Base-by-base conservation (phyloP, 2,888 invertebrate genomes). In the Cryptocephalus moraei region DNA sequence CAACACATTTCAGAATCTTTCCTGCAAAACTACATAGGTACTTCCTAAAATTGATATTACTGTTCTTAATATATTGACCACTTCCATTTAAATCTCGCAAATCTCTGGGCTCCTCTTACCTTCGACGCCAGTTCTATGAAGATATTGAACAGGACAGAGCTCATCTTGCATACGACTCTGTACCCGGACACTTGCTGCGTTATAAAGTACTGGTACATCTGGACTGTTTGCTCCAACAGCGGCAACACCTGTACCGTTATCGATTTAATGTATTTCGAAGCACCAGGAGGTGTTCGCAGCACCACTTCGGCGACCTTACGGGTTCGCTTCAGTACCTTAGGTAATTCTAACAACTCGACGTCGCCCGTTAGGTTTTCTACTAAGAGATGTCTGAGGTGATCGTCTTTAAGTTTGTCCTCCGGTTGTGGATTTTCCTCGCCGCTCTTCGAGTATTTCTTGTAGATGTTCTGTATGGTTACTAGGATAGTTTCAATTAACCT, bases 71-170 rank as follows among this genome's bases (percentile, higher is more conserved):
- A n/a, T n/a, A n/a, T n/a, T n/a, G n/a, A n/a, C n/a, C n/a, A n/a
- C n/a, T n/a, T n/a, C n/a, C n/a, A n/a, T n/a, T n/a, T n/a, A n/a
- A n/a, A n/a, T n/a, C n/a, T n/a, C n/a, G n/a, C n/a, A n/a, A n/a
- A n/a, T n/a, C n/a, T n/a, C 22, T 2, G 22, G 6, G 22, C 6
- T 22, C 6, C 22, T 22, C 56, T 62, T 67, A 78, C 78, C 76
- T 86, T 88, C 38, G 77, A 74, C 10, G 85, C 81, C 32, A 96
- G 74, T 58, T 92, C 89, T 0, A 86, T 80, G 67, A 95, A 96
- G 10, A 93, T 82, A 50, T 84, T 86, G 45, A 92, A 68, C 47
- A 95, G 74, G 4, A 91, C 78, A 0, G 89, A 87, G 8, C 87
- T 73, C 73, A 94, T 81, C 73, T 94, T 94, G 56, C 85, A 82